Evolutionary conservation across 2,113 vertebrate species (phyloP).

Genomic region (Numida meleagris): DNA sequence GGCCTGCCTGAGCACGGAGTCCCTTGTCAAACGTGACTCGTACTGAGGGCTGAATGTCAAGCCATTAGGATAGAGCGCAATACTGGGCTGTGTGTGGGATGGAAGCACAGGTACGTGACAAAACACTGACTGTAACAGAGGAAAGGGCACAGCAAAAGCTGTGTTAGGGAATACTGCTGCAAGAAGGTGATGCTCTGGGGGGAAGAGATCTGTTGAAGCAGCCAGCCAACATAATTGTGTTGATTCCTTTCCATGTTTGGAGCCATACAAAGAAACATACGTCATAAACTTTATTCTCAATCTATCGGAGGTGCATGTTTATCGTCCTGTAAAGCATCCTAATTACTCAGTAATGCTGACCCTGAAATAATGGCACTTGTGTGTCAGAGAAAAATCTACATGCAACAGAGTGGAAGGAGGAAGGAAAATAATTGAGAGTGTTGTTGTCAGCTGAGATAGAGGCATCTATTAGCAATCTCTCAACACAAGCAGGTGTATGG

Average conservation of each 20-base stretch:
- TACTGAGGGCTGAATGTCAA: neutral
- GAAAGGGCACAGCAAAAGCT: neutral
- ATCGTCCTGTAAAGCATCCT: neutral
- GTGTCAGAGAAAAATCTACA: neutral
- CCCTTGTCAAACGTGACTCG: neutral
- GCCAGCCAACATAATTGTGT: neutral
- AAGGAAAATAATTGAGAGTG: neutral
- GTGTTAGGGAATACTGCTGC: neutral
- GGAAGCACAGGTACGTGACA: neutral
- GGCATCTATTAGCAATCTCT: neutral
- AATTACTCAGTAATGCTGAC: neutral
- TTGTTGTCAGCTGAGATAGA: constrained; percentile 2
- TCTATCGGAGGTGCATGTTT: neutral
- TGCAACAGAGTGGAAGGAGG: neutral
- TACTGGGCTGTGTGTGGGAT: neutral
- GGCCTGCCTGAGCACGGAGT: neutral
- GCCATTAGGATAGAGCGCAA: rapidly evolving
- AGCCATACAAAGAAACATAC: neutral
- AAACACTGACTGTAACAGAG: neutral
- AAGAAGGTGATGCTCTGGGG: neutral
- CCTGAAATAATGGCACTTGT: neutral
- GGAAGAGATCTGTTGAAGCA: neutral
- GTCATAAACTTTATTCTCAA: neutral
- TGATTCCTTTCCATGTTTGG: rapidly evolving
- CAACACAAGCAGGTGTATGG: constrained; percentile 33